A percentile compares a stretch with the other conserved stretches of the same genome.
Conservation (phyloP, 2,797 vertebrate genomes). For the Adelosebastes latens region DNA sequence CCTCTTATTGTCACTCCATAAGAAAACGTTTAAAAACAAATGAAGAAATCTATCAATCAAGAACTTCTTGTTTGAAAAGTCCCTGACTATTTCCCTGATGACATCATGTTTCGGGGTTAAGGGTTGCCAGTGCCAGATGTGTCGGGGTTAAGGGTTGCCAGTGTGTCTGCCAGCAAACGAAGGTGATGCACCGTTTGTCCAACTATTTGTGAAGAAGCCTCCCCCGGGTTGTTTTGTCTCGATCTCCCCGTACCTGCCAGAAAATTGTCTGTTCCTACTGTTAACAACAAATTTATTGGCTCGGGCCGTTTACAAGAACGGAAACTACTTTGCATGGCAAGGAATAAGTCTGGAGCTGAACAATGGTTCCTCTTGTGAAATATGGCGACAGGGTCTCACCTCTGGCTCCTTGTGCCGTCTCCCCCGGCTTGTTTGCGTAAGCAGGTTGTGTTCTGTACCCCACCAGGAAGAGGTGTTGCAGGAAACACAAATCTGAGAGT, state of each 20-base stretch:
- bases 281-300: constrained; percentile 76
- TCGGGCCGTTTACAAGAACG: constrained; percentile 60
- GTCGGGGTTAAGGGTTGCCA: no score
- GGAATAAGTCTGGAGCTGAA: constrained; percentile 71
- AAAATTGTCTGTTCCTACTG: constrained; percentile 48
- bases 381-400: constrained; percentile 82
- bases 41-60: not conserved
- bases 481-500: constrained; percentile 76
- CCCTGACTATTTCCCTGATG: not conserved
- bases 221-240: constrained; percentile 50
- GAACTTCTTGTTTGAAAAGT: not conserved
- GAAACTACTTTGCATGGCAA: constrained; percentile 81
- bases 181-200: constrained; percentile 12
- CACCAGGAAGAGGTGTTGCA: constrained; percentile 85
- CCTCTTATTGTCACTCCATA: no score
- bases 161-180: constrained; percentile 22
- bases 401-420: constrained; percentile 79
- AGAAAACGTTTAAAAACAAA: not conserved
- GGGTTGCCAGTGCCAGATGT: no score
- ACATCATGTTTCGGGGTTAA: not conserved
- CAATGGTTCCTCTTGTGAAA: constrained; percentile 83
- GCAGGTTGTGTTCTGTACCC: constrained; percentile 76
- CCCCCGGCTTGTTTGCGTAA: constrained; percentile 83
- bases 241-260: constrained; percentile 42
- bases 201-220: constrained; percentile 26